Conservation (phyloP, 2,888 invertebrate genomes). For the Listrodromus nycthemerus region DNA sequence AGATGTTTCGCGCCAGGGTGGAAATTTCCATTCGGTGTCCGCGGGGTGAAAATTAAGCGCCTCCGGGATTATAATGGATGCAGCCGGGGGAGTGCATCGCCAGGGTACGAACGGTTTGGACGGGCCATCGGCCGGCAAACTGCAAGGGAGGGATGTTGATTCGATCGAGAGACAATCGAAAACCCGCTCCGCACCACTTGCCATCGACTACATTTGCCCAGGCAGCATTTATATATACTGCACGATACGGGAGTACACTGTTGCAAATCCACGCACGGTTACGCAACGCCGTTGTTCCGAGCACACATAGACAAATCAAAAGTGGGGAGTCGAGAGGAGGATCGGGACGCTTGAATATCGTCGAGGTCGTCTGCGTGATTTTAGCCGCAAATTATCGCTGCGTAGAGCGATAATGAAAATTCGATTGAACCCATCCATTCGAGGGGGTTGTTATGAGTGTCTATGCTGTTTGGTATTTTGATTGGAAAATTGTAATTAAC, state of each 20-base stretch:
- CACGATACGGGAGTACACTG: neutral
- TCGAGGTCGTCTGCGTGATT: conserved; percentile 69
- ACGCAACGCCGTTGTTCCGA: neutral
- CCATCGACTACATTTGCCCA: conserved; percentile 6
- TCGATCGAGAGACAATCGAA: conserved; percentile 31
- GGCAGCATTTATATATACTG: conserved; percentile 16
- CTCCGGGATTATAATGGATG: conserved; percentile 14
- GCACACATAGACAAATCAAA: conserved; percentile 21
- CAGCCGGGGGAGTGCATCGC: neutral
- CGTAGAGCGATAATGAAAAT: conserved; percentile 81
- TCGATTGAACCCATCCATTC: conserved; percentile 77
- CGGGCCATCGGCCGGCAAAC: neutral
- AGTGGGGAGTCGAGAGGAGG: neutral
- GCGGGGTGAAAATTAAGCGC: neutral
- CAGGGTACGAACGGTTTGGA: neutral
- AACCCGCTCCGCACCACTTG: conserved; percentile 31
- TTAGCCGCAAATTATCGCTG: conserved; percentile 80
- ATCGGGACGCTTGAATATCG: neutral
- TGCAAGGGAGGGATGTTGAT: neutral
- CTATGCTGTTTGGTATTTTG: conserved; percentile 74
- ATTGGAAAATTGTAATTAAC: conserved; percentile 80
- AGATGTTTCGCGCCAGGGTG: neutral
- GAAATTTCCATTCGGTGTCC: neutral
- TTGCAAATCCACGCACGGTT: neutral
- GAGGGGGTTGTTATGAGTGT: conserved; percentile 25